Conservation (phyloP, 2,888 invertebrate genomes). For the Leuctra nigra region DNA sequence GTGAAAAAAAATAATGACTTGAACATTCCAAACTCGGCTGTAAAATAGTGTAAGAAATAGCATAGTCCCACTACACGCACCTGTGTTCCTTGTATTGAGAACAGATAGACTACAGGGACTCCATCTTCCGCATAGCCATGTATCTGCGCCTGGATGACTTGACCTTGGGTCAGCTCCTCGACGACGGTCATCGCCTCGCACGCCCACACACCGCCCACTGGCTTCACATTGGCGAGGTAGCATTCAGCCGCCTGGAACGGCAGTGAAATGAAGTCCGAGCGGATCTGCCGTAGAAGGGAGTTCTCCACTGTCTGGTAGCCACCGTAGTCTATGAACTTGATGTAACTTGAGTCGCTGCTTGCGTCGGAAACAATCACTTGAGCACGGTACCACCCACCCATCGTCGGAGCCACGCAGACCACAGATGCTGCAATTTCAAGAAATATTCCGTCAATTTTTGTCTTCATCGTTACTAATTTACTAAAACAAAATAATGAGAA, state of each 20-base stretch:
- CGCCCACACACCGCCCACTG: constrained; percentile 56
- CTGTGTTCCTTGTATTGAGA: constrained; percentile 57
- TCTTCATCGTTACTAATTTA: too few species aligned
- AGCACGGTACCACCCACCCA: constrained; percentile 84
- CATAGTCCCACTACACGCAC: too few species aligned
- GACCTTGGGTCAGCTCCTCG: constrained; percentile 71
- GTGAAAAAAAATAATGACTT: constrained; percentile 6
- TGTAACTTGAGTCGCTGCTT: constrained; percentile 64
- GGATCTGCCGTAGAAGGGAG: constrained; percentile 78
- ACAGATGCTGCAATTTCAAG: constrained; percentile 61
- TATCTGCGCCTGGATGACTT: constrained; percentile 82
- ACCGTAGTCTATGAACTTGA: constrained; percentile 92
- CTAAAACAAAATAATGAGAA: too few species aligned
- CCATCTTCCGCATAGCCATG: constrained; percentile 74
- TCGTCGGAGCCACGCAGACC: constrained; percentile 80
- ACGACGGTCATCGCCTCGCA: constrained; percentile 71
- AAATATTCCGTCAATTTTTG: too few species aligned
- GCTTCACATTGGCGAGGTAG: constrained; percentile 80
- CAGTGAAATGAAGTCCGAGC: constrained; percentile 85
- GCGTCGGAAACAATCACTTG: constrained; percentile 66
- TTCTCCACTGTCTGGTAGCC: constrained; percentile 79
- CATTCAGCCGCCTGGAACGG: constrained; percentile 98
- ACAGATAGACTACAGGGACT: constrained; percentile 75
- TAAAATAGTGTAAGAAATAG: constrained; percentile 18
- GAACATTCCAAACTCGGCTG: neutral